Conservation (phyloP, 2,113 vertebrate genomes). For the Rattus norvegicus region DNA sequence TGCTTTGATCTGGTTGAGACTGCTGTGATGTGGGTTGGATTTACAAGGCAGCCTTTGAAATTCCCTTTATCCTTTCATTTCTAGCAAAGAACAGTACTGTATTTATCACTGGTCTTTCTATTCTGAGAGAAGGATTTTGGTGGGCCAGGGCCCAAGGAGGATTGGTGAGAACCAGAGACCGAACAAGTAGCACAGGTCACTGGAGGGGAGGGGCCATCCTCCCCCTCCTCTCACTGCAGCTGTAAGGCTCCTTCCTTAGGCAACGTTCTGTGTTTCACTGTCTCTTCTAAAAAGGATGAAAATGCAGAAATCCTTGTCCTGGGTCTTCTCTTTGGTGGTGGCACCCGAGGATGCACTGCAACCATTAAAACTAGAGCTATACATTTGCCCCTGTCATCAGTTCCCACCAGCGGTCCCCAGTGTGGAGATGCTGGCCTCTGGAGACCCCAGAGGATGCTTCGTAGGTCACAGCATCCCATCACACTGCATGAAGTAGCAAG, state of each 20-base stretch:
- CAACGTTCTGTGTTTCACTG: background rate
- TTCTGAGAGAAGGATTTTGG: background rate
- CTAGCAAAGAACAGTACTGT: background rate
- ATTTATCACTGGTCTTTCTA: background rate
- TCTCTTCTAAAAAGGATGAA: background rate
- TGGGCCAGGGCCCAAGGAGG: too few relatives aligned
- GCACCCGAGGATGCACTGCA: background rate
- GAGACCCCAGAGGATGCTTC: background rate
- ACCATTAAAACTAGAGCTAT: background rate
- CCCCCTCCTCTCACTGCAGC: background rate
- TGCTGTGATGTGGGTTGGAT: background rate
- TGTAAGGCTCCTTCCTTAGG: background rate
- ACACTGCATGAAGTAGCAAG: background rate
- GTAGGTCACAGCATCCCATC: rapidly evolving
- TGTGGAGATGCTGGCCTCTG: background rate
- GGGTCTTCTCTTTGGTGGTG: background rate
- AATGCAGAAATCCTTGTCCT: background rate
- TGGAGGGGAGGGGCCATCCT: background rate
- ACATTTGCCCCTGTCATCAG: background rate
- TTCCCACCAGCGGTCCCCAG: too few relatives aligned
- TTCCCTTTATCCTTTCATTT: background rate
- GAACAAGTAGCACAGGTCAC: background rate
- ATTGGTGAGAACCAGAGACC: background rate
- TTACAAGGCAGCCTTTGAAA: background rate
- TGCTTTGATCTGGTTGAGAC: background rate